Conservation (phyloP, 37 sponge, comb jelly and placozoan genomes). For the Diacarnus erythraeanus region DNA sequence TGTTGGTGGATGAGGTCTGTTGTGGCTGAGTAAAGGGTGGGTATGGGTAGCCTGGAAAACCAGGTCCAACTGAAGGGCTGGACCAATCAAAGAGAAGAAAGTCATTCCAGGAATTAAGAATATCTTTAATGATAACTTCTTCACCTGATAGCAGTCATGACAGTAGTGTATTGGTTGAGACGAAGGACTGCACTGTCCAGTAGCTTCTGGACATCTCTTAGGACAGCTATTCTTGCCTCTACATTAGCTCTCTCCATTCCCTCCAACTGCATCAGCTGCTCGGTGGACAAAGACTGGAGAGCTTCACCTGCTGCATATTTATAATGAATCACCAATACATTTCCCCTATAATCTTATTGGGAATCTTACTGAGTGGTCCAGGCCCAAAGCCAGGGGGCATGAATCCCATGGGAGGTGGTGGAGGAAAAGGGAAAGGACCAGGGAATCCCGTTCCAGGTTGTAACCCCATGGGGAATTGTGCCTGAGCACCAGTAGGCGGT, state of each 20-base stretch:
- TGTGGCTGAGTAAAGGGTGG: constrained; percentile 4
- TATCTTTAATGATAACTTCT: not conserved
- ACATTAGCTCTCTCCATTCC: constrained; percentile 83
- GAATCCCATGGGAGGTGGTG: constrained; percentile 14
- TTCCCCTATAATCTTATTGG: no score
- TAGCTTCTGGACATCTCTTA: constrained; percentile 84
- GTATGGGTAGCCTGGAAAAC: constrained; percentile 42
- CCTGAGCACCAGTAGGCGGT: no score
- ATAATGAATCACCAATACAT: no score
- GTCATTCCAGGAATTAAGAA: not conserved
- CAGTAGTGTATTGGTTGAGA: constrained; percentile 75
- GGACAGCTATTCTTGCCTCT: constrained; percentile 84
- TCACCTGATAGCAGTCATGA: constrained; percentile 55
- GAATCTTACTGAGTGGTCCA: not conserved
- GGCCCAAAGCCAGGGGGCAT: not conserved
- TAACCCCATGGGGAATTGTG: not conserved
- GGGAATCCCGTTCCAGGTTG: constrained; percentile 8
- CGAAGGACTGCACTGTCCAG: constrained; percentile 85
- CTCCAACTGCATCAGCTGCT: constrained; percentile 82
- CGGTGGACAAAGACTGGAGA: constrained; percentile 54
- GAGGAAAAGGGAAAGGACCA: constrained; percentile 9
- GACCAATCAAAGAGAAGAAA: not conserved
- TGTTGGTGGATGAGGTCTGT: not conserved
- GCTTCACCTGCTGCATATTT: constrained; percentile 13
- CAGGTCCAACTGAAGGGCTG: constrained; percentile 42